Percentiles rank a stretch among this genome's conserved stretches.
These are phyloP conservation scores for Reticulitermes speratus DNA, from an alignment of 1,140 invertebrate genomes.

Conservation along the genomic window DNA sequence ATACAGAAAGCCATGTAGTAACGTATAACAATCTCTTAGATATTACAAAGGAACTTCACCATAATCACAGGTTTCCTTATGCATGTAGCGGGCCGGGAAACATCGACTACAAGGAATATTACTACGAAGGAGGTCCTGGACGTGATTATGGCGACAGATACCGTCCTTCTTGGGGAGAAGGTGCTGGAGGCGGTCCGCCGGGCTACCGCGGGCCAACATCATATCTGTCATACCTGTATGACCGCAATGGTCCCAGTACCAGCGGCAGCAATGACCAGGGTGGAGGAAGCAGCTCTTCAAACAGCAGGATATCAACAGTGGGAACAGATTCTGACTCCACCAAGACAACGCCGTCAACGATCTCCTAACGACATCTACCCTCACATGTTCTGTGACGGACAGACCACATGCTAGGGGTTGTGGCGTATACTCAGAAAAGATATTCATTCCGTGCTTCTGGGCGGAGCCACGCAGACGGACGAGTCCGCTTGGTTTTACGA, in stretches of 20 bases:
- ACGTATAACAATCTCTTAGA: background rate
- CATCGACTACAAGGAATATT: conserved; percentile 10
- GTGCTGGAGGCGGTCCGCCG: background rate
- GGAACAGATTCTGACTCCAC: background rate
- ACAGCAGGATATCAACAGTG: background rate
- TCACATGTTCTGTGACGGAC: background rate
- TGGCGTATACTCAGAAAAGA: too few species aligned
- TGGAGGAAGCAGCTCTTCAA: background rate
- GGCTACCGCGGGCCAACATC: conserved; percentile 9
- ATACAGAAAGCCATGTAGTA: too few species aligned
- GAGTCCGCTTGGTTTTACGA: too few species aligned
- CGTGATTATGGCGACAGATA: background rate
- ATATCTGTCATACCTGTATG: conserved; percentile 10
- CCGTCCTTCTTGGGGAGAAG: background rate
- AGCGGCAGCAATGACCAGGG: background rate
- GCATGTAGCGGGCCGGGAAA: background rate
- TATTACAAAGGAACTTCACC: background rate
- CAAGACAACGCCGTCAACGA: background rate
- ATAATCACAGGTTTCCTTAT: background rate
- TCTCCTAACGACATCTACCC: background rate
- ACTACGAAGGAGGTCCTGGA: background rate
- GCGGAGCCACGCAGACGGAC: too few species aligned
- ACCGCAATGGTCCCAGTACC: conserved; percentile 15
- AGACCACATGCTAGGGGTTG: too few species aligned
- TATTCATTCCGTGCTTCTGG: too few species aligned